phyloP scores from a whole-genome alignment of 2,888 invertebrate species.

The Onchidella celtica region DNA sequence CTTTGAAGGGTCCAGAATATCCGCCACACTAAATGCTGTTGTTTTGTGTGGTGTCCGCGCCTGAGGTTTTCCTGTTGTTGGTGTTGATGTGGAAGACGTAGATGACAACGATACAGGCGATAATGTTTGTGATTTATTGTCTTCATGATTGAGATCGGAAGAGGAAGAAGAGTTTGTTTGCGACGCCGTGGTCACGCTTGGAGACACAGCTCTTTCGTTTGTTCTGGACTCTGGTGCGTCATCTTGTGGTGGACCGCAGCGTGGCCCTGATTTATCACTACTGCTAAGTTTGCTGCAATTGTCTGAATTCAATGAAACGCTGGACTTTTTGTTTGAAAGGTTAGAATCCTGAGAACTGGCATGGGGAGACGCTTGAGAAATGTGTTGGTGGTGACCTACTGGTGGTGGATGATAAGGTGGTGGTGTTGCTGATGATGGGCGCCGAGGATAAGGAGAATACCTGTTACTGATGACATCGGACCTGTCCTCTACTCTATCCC shows the following conservation, averaged over 20 bases:
- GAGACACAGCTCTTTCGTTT: neutral
- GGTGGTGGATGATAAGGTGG: neutral
- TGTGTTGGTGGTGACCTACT: neutral
- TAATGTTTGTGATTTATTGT: neutral
- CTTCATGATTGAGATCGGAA: neutral
- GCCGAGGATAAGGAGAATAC: slow-evolving; percentile 28
- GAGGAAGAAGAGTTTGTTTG: neutral
- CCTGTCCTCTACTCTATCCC: slow-evolving; percentile 41
- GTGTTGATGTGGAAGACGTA: neutral
- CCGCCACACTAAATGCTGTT: slow-evolving; percentile 72
- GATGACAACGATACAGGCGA: neutral
- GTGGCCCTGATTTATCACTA: neutral
- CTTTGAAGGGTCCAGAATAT: slow-evolving; percentile 73
- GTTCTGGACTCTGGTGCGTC: neutral
- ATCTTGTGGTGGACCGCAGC: neutral
- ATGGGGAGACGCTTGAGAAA: neutral
- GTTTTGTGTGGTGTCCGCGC: slow-evolving; percentile 50
- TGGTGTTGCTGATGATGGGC: slow-evolving; percentile 29
- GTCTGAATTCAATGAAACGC: neutral
- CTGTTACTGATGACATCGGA: slow-evolving; percentile 3
- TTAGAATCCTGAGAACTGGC: slow-evolving; percentile 9
- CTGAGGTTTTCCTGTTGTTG: neutral
- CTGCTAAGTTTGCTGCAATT: neutral
- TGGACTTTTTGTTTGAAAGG: neutral
- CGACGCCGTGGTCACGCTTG: neutral